Base-by-base conservation (phyloP, 2,888 invertebrate species). In the Cybosia mesomella region DNA sequence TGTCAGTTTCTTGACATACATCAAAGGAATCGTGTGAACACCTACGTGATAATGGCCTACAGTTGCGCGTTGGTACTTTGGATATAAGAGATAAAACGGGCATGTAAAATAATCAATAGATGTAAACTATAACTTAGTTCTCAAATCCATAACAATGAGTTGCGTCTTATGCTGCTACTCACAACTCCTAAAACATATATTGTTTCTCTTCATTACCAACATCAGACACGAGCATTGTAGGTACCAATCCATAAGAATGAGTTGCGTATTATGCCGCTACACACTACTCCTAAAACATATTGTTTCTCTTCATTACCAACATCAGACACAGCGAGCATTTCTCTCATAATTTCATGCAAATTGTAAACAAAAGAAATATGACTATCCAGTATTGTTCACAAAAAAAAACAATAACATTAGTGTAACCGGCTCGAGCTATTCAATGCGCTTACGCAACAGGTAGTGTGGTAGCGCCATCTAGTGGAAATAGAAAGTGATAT, bases 401-500 rank as follows among this genome's bases (percentile, higher is more conserved):
- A 70, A 58, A 74, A 75, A 76, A 82, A 75, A 82, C 74, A 82
- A 74, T 72, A 74, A 54, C 54, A 54, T 54, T 22, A 69, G 65
- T 73, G 75, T 77, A 73, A 81, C 65, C 21, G 24, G 68, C 69
- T 54, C 66, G 58, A 53, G 69, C 63, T 54, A 68, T 59, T 65
- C 67, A 71, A 66, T 54, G 58, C 10, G 55, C 65, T 81, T 82
- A 66, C 70, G 73, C 65, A 81, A 81, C 76, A 78, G 76, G 80
- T 66, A 69, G 60, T 69, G 64, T 70, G 61, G 72, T n/a, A 88
- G 76, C 88, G 88, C 90, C 91, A 91, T 86, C 92, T 90, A 89
- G 87, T 84, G 90, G 89, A 89, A 91, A 87, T 92, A 89, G 92
- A 92, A 92, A 92, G 92, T 90, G 85, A 78, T 87, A 90, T 91